Evolutionary conservation across 1,140 invertebrate genomes (phyloP), one percentile per base, ranked within the genome.

Genomic region (Limonius californicus): DNA sequence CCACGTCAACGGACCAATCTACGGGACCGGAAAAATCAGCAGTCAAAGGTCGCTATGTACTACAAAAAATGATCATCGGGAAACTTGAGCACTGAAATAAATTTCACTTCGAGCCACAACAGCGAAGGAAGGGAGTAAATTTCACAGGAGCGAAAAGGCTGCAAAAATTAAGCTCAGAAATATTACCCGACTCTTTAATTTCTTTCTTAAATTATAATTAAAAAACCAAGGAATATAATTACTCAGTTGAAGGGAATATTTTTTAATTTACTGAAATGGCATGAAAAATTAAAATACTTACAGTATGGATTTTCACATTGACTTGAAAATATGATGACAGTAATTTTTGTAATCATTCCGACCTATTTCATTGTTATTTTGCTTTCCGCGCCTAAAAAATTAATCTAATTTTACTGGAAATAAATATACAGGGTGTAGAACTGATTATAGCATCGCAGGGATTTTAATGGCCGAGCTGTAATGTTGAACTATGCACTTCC

Each of bases 181-280:
- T 45, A 45, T 45, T 45, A 45, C 42, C 42, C 42, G 42, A 15
- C 16, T 45, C 42, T 18, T 45, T 15, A 45, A 45, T n/a, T 45
- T 45, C 42, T 45, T 45, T 45, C 42, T 45, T 45, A 45, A 45
- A 45, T 45, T 45, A 45, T 45, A 45, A 45, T 45, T 45, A 45
- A 45, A 18, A 6, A 18, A 15, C 42, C n/a, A 18, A 45, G 42
- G 23, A 27, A 45, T 45, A 45, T 45, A 45, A 45, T 45, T 45
- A 45, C 42, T 45, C 14, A 45, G 42, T 45, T 45, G 42, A 45
- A 45, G 42, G 16, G 42, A 45, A 18, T 45, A 45, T 45, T 15
- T 45, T 15, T 18, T 45, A 45, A 45, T 45, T 45, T 45, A 45
- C 42, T 45, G 8, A 35, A n/a, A n/a, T n/a, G n/a, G n/a, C n/a